A percentile compares a stretch with the other conserved stretches of the same genome.
phyloP scores from a whole-genome alignment of 2,888 invertebrate genomes.

The Thecophora atra region DNA sequence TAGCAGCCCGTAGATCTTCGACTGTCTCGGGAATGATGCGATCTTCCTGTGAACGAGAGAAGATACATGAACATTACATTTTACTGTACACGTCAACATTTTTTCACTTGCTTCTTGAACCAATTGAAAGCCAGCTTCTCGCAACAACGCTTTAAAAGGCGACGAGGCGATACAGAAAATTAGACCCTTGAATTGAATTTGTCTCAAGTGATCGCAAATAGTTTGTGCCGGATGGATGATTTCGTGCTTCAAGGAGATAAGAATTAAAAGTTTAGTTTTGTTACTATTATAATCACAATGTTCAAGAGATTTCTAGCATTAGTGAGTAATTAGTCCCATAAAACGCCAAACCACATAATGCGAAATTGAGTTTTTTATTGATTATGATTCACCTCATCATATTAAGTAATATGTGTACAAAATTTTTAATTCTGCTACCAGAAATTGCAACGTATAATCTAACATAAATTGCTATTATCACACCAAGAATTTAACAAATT shows the following conservation, averaged over 20 bases:
- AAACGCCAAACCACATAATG: neutral
- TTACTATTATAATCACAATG: neutral
- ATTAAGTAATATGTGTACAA: too few relatives aligned
- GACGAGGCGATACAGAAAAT: constrained; percentile 65
- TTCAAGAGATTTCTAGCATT: too few relatives aligned
- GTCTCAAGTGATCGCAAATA: constrained; percentile 67
- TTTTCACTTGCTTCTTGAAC: constrained; percentile 55
- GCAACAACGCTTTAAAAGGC: constrained; percentile 60
- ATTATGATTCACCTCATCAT: too few relatives aligned
- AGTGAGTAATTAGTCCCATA: neutral
- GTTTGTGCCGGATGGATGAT: constrained; percentile 66
- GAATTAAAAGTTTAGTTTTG: constrained; percentile 8
- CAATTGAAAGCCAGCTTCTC: constrained; percentile 65
- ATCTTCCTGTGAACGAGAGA: constrained; percentile 40
- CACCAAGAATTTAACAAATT: too few relatives aligned
- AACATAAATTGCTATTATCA: too few relatives aligned
- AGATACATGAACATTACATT: constrained; percentile 25
- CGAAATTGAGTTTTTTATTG: neutral
- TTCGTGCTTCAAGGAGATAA: constrained; percentile 47
- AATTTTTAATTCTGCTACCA: too few relatives aligned
- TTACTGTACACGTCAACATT: neutral
- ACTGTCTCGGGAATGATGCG: constrained; percentile 45
- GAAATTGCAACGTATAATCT: too few relatives aligned
- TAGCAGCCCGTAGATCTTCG: constrained; percentile 53
- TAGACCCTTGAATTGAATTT: constrained; percentile 65